These are phyloP conservation scores for Lathamus discolor DNA, from an alignment of 2,113 vertebrate genomes.

Conservation along the genomic window DNA sequence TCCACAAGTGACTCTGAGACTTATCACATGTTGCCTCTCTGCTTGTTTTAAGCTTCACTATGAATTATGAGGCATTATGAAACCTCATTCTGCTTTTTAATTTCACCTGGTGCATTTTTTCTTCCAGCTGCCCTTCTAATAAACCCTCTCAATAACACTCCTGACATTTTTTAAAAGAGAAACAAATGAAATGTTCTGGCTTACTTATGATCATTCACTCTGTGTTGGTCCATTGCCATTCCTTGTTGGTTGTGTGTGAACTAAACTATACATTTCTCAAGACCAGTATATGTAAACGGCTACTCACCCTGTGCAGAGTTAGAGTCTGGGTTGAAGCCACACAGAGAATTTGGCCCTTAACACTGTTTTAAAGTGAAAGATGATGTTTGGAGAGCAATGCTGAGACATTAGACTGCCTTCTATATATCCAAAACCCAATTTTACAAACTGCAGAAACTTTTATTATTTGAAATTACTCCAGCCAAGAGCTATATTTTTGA, in stretches of 20 bases:
- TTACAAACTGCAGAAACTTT: constrained; percentile 60
- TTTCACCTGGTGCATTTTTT: constrained; percentile 22
- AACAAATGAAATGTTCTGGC: neutral
- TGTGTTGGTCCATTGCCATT: neutral
- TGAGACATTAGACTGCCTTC: constrained; percentile 1
- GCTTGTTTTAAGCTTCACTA: neutral
- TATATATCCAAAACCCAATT: constrained; percentile 38
- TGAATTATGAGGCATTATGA: neutral
- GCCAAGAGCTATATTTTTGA: constrained; percentile 59
- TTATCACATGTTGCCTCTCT: neutral
- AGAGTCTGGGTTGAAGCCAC: constrained; percentile 23
- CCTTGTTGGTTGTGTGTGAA: neutral
- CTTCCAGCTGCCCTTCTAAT: constrained; percentile 1
- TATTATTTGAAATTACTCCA: constrained; percentile 55
- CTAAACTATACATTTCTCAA: neutral
- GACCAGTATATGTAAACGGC: neutral
- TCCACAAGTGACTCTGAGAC: neutral
- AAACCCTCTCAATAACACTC: neutral
- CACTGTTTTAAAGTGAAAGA: constrained; percentile 19
- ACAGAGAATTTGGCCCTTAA: constrained; percentile 31
- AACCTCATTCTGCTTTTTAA: neutral
- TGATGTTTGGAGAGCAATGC: constrained; percentile 30
- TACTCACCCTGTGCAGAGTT: constrained; percentile 8
- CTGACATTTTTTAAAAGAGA: neutral
- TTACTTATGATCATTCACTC: neutral